Evolutionary conservation across 2,113 vertebrate species (phyloP), one percentile per base, ranked within the genome.

Genomic region (Parus major): DNA sequence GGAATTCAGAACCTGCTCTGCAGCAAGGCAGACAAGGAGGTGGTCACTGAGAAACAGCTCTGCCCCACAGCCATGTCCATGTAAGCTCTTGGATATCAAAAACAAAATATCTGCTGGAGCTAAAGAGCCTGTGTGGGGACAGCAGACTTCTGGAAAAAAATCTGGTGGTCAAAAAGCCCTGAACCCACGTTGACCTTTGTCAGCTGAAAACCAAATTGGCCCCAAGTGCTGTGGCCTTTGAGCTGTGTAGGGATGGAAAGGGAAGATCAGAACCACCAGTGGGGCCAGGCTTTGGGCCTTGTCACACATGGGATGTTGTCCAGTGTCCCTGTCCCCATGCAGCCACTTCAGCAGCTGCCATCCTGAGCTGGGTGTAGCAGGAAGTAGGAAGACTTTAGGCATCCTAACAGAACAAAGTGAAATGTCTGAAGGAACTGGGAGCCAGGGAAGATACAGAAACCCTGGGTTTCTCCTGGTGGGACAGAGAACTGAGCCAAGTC

Each of bases 291-390:
- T 72, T 69, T 44, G 18, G 41, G 25, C 49, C 7, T 29, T 44
- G 52, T 12, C 21, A 5, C 24, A 16, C 2, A 7, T 15, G 16
- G 0, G 2, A 6, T 18, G 9, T 8, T 60, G 33, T 17, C 50
- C 25, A 36, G 11, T 12, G 47, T 49, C n/a, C 16, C 19, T 52
- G n/a, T 46, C 41, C 17, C 39, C 28, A 0, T 4, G 4, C 23
- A 60, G 12, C 36, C n/a, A 15, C 47, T 75, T 27, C 28, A 42
- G 66, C 41, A 42, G 61, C 47, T 70, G 12, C 23, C 50, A 46
- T 75, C 31, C 47, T 50, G 23, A 33, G 9, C 2, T 82, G 41
- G 17, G 7, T 36, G 28, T 12, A 27, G 21, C n/a, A 83, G 31
- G 44, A 55, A 55, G 20, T 1, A 73, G 53, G 35, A 35, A 71